phyloP scores from a whole-genome alignment of 2,888 invertebrate species.

The Nomada goodeniana region DNA sequence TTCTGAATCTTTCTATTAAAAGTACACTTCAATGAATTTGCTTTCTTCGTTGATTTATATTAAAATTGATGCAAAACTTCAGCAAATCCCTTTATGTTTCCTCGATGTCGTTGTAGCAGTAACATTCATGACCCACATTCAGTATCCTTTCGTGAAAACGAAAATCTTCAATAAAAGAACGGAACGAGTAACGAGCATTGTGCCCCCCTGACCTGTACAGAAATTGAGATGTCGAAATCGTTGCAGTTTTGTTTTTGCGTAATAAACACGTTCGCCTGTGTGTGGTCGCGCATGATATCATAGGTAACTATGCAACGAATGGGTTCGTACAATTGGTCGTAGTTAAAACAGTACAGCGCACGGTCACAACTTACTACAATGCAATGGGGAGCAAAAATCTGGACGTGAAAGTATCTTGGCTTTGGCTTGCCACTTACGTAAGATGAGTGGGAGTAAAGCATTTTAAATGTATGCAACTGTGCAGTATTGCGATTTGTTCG shows the following conservation, averaged over 20 bases:
- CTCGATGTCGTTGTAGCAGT: too few species aligned
- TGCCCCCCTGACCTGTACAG: neutral
- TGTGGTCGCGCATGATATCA: conserved; percentile 29
- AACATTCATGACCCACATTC: too few species aligned
- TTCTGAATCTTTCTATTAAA: too few species aligned
- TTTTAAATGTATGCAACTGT: conserved; percentile 54
- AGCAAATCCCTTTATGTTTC: too few species aligned
- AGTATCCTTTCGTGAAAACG: too few species aligned
- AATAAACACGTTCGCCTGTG: conserved; percentile 1
- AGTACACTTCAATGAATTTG: too few species aligned
- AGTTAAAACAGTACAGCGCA: conserved; percentile 71
- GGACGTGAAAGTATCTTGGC: conserved; percentile 77
- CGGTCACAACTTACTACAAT: conserved; percentile 72
- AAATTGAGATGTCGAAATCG: neutral
- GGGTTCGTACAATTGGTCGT: conserved; percentile 52
- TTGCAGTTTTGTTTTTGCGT: conserved; percentile 15
- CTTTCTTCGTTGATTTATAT: too few species aligned
- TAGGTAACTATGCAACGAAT: conserved; percentile 36
- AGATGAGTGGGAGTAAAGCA: conserved; percentile 62
- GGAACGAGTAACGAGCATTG: too few species aligned
- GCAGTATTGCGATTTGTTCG: conserved; percentile 28
- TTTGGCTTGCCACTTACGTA: conserved; percentile 70
- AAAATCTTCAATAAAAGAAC: too few species aligned
- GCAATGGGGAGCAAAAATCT: conserved; percentile 75
- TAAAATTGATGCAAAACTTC: too few species aligned